Conservation (phyloP, 2,888 invertebrate genomes). For the Cylloceria caligata region DNA sequence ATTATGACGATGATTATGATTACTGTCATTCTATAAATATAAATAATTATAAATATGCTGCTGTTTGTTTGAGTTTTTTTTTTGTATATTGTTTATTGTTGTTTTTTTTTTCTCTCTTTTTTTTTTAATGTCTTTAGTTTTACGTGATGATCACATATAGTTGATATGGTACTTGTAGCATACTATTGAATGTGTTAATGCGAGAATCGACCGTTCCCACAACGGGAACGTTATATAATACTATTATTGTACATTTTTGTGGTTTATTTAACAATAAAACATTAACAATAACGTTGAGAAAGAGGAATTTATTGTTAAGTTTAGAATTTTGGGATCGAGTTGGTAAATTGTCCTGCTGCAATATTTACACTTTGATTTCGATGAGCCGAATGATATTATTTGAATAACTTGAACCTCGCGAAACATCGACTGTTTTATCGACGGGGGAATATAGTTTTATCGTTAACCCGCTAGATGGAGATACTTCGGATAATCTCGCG, state of each 20-base stretch:
- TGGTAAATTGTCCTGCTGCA: neutral
- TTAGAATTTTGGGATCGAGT: neutral
- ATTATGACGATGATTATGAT: constrained; percentile 73
- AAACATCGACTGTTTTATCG: neutral
- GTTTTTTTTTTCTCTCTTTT: constrained; percentile 74
- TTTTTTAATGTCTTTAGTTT: constrained; percentile 78
- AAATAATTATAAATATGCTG: constrained; percentile 77
- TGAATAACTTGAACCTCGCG: neutral
- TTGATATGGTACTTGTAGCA: constrained; percentile 81
- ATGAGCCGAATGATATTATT: no score
- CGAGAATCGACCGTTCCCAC: constrained; percentile 78
- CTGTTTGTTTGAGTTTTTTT: constrained; percentile 66
- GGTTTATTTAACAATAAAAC: constrained; percentile 84
- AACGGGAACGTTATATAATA: constrained; percentile 78
- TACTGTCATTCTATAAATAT: constrained; percentile 79
- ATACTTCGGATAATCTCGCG: neutral
- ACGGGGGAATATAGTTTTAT: neutral
- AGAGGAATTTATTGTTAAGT: constrained; percentile 43
- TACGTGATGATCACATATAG: constrained; percentile 71
- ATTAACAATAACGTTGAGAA: constrained; percentile 71
- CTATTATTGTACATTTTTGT: constrained; percentile 84
- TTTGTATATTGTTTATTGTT: constrained; percentile 69
- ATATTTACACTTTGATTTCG: neutral
- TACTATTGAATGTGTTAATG: constrained; percentile 83
- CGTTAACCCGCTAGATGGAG: neutral